Base-by-base conservation (phyloP, 2,888 invertebrate species). In the Lasioglossum pauxillum region DNA sequence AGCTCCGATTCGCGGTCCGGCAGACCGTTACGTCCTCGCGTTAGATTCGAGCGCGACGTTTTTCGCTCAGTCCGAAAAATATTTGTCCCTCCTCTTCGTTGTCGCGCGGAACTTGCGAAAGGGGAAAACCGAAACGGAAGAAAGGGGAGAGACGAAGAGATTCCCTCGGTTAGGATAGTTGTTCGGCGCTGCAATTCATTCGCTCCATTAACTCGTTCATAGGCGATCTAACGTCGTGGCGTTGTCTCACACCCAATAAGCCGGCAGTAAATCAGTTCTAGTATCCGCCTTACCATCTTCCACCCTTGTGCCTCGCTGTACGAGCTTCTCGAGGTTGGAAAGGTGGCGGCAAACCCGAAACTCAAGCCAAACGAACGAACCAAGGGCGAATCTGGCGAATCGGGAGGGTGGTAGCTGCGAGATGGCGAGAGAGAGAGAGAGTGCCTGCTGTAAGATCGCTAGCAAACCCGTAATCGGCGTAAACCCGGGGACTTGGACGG, bases 151-250 rank as follows among this genome's bases (percentile, higher is more conserved):
- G 53, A 74, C 74, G 82, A 49, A 80, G 79, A 78, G 81, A 72
- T 35, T 53, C 76, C 72, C 75, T 86, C 89, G 84, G 88, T 88
- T 90, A 84, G 86, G 49, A 75, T 82, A 77, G 84, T 84, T 82
- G 87, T 85, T 80, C 80, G 84, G 85, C 82, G 83, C 84, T 80
- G 88, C 80, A 78, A 87, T 86, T 84, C 80, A 80, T 78, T 90
- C 88, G 93, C 94, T 93, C 94, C 94, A 95, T 95, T 95, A 95
- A 94, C 94, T 93, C 93, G 93, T 94, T 95, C 94, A 94, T 94
- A 93, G 94, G 91, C 93, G 93, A 93, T 93, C 92, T 85, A 91
- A 91, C 92, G 89, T 91, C 91, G 90, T 89, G 89, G 91, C 89
- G 86, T 90, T 91, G 90, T 92, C 92, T 92, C 91, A 88, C 92